Percentiles rank a stretch among this genome's conserved stretches.
phyloP scores from a whole-genome alignment of 2,797 vertebrate species.

The Vultur gryphus region DNA sequence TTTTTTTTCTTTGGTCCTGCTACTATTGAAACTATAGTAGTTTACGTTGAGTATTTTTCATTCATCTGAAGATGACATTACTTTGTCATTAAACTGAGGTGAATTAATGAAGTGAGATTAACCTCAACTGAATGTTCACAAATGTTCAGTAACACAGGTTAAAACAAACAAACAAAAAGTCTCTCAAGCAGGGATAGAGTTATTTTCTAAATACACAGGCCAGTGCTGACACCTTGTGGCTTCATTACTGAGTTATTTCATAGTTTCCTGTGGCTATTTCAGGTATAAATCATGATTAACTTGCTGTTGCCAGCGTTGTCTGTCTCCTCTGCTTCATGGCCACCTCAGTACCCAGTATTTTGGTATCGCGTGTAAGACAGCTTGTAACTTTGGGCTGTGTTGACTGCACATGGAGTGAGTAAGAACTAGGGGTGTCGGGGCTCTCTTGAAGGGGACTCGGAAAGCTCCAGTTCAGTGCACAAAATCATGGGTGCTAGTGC shows the following conservation, averaged over 20 bases:
- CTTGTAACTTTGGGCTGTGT: background rate
- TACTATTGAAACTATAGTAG: background rate
- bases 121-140: background rate
- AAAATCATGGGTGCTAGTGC: background rate
- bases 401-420: background rate
- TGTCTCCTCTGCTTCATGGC: background rate
- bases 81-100: background rate
- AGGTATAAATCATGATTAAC: background rate
- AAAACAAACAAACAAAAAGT: background rate
- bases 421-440: background rate
- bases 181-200: background rate
- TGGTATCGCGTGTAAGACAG: background rate
- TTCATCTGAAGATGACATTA: background rate
- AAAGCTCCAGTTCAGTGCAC: background rate
- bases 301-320: background rate
- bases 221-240: constrained; percentile 53
- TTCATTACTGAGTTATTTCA: background rate
- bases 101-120: background rate
- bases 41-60: background rate
- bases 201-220: background rate
- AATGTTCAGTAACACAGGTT: background rate
- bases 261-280: background rate
- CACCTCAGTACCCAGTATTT: background rate
- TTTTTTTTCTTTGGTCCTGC: background rate
- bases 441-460: background rate